phyloP scores from a whole-genome alignment of 2,888 invertebrate species.

The Ryuthela nishihirai region DNA sequence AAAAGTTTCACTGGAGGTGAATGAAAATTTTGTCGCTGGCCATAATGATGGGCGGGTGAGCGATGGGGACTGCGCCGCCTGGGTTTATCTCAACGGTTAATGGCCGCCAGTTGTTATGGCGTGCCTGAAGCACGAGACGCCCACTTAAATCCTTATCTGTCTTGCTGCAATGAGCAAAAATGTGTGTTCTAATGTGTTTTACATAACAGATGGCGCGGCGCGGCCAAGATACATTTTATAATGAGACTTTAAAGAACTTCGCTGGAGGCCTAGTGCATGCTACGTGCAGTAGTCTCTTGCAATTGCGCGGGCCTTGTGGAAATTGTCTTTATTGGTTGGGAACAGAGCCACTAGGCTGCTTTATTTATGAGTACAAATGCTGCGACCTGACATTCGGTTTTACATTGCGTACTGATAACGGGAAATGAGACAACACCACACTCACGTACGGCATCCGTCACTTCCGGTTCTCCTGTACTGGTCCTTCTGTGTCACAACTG shows the following conservation, averaged over 20 bases:
- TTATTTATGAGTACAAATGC: conserved; percentile 26
- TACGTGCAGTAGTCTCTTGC: not conserved
- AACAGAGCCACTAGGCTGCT: no score
- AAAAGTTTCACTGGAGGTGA: conserved; percentile 38
- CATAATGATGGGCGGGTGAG: conserved; percentile 36
- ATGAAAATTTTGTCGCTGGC: conserved; percentile 35
- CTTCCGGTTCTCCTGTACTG: no score
- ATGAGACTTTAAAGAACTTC: conserved; percentile 36
- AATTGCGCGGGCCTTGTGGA: conserved; percentile 2
- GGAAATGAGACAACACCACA: no score
- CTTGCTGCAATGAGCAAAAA: conserved; percentile 37
- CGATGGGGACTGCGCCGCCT: conserved; percentile 21
- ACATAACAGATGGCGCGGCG: conserved; percentile 37
- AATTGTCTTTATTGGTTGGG: conserved; percentile 24
- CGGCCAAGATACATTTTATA: conserved; percentile 26
- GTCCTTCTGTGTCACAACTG: no score
- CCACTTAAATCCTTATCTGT: conserved; percentile 38
- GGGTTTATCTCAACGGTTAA: conserved; percentile 31
- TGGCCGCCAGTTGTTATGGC: conserved; percentile 35
- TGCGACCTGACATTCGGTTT: no score
- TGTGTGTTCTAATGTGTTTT: conserved; percentile 39
- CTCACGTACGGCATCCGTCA: no score
- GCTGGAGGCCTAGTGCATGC: not conserved
- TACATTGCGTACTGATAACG: no score
- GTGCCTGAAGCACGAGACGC: conserved; percentile 11